phyloP scores from a whole-genome alignment of 2,888 invertebrate genomes.

The Diaprepes abbreviatus region DNA sequence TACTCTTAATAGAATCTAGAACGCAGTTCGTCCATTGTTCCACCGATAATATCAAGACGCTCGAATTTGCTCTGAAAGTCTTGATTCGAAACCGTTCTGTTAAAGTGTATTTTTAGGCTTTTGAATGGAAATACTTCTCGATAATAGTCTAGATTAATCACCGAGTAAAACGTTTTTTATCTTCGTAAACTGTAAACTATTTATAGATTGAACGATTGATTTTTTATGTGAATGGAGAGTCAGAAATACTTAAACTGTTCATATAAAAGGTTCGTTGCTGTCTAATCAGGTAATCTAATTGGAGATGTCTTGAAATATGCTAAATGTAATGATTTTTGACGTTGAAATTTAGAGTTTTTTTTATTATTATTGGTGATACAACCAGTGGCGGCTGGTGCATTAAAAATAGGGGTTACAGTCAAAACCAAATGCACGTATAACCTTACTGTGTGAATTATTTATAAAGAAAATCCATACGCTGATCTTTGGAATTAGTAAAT shows the following conservation, averaged over 20 bases:
- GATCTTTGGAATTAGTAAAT: too few relatives aligned
- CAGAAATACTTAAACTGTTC: neutral
- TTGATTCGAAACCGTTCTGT: constrained; percentile 29
- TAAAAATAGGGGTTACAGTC: too few relatives aligned
- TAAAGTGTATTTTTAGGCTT: constrained; percentile 32
- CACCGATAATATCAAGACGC: constrained; percentile 11
- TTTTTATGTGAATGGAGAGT: neutral
- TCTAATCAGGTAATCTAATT: too few relatives aligned
- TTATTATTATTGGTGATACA: too few relatives aligned
- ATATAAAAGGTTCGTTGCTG: too few relatives aligned
- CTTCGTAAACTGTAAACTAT: constrained; percentile 18
- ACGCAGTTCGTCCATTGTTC: constrained; percentile 20
- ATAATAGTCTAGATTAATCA: constrained; percentile 33
- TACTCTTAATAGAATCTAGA: neutral
- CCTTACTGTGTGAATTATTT: too few relatives aligned
- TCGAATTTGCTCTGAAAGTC: constrained; percentile 21
- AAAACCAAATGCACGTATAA: too few relatives aligned
- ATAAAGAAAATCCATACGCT: too few relatives aligned
- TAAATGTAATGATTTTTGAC: too few relatives aligned
- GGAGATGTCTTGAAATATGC: too few relatives aligned
- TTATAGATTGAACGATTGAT: constrained; percentile 3
- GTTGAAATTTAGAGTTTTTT: too few relatives aligned
- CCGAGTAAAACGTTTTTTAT: constrained; percentile 21
- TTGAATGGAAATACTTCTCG: constrained; percentile 30
- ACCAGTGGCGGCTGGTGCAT: too few relatives aligned